Evolutionary conservation across 1,140 invertebrate genomes (phyloP).

Genomic region (Sinella curviseta): DNA sequence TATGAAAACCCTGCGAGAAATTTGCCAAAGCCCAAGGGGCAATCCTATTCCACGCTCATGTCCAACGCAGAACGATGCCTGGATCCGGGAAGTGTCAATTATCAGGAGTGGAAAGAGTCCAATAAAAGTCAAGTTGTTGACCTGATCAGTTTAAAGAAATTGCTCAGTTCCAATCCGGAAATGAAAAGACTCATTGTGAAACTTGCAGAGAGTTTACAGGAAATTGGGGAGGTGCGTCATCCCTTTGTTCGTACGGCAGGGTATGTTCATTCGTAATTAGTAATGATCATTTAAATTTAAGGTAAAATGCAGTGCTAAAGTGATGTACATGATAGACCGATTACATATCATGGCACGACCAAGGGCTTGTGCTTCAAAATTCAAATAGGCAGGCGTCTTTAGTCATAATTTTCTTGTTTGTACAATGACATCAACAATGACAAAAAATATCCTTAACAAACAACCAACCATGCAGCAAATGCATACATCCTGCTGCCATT

Average conservation of each 20-base stretch:
- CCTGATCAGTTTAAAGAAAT: slow-evolving; percentile 32
- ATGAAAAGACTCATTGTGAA: slow-evolving; percentile 29
- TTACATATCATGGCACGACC: too few species aligned
- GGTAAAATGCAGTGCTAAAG: too few species aligned
- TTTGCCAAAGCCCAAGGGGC: slow-evolving; percentile 15
- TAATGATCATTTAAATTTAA: neutral
- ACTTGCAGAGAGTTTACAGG: slow-evolving; percentile 13
- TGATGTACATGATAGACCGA: too few species aligned
- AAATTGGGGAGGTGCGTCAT: slow-evolving; percentile 28
- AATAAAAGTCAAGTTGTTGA: slow-evolving; percentile 23
- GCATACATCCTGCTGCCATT: too few species aligned
- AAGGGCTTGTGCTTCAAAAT: too few species aligned
- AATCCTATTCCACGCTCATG: slow-evolving; percentile 4
- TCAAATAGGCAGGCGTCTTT: too few species aligned
- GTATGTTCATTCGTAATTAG: neutral
- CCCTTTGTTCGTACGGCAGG: slow-evolving; percentile 30
- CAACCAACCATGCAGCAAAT: too few species aligned
- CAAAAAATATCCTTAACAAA: too few species aligned
- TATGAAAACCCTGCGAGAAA: neutral
- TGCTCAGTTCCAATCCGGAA: slow-evolving; percentile 36
- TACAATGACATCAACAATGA: too few species aligned
- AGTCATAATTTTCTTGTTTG: too few species aligned
- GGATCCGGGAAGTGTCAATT: neutral
- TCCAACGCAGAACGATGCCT: neutral
- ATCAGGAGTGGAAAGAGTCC: neutral